Evolutionary conservation across 2,113 vertebrate genomes (phyloP), one percentile per base, ranked within the genome.

Genomic region (Hemiscyllium ocellatum): DNA sequence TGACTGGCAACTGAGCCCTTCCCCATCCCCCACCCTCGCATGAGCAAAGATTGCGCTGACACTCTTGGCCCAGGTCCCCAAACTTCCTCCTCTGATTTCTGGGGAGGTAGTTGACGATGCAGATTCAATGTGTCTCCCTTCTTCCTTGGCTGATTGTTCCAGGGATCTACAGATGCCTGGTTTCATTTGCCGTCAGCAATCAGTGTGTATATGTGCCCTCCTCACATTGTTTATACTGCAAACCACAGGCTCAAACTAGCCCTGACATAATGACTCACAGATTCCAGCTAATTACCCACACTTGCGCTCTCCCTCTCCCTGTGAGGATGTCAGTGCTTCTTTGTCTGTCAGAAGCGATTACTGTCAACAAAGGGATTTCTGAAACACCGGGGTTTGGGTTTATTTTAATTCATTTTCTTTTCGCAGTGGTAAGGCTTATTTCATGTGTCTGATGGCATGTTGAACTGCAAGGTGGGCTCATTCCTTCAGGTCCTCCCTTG

Each of bases 181-280:
- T 1, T 42, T 42, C 5, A 12, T 37, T 42, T 83, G 78, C n/a
- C 15, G 42, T 37, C 3, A 83, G 37, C 37, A 22, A 83, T 42
- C 80, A 42, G 80, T 4, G 19, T 22, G 80, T 42, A 47, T 47
- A 42, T 3, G 15, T 42, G 20, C n/a, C 87, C 61, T 90, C 87
- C 52, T 61, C 8, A 26, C 33, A 90, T 90, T 90, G 87, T 61
- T 90, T 90, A 90, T 5, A 90, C 52, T 90, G 50, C 87, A 90
- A 65, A 90, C 87, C 87, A 90, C 87, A 90, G 87, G 50, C 87
- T 90, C 52, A 90, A 90, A 17, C 80, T 33, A 52, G 4, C 52
- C 22, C 7, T 42, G 24, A 19, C 15, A 90, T 61, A 33, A 61
- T 90, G 52, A 61, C 2, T 90, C 50, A 52, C 87, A 90, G 87